Evolutionary conservation across 1,140 invertebrate genomes (phyloP), one percentile per base, ranked within the genome.

Genomic region (Zaprionus capensis): DNA sequence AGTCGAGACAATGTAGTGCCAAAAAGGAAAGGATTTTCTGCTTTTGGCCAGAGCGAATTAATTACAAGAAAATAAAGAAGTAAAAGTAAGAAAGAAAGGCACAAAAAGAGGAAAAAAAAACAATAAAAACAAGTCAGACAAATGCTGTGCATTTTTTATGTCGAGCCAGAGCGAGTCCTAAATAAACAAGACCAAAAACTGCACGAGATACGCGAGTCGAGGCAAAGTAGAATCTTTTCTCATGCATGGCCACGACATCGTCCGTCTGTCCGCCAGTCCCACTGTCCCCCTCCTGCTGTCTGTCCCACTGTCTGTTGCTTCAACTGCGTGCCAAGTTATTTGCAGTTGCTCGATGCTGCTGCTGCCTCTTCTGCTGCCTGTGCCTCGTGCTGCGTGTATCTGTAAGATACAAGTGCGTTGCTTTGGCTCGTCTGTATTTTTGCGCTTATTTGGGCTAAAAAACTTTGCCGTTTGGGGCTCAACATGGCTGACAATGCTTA

Each of bases 381-480:
- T 22, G 46, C 46, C 1, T 9, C 12, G 34, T 46, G 56, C 31
- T 53, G 57, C 62, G 81, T 80, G 81, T 80, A 90, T 90, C 82
- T 86, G 36, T 73, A 20, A 71, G 82, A 83, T 78, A 81, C 76
- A 76, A 76, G 76, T 76, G 76, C 68, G 71, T 76, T 67, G 65
- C 71, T 22, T 22, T 66, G 79, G n/a, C 41, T 17, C 31, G 31
- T n/a, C 41, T 63, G 78, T 81, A 76, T 88, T 80, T 91, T 91
- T 80, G 86, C 79, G 82, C 85, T 90, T 90, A 90, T 90, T 90
- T 90, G 86, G 85, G 84, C 85, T 90, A 90, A 90, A 90, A 90
- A 91, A 90, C 76, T 74, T 74, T 78, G 70, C 56, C 65, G 65
- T 72, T 76, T 76, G 80, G 74, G 67, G 76, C 79, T 81, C 79